Evolutionary conservation across 2,888 invertebrate species (phyloP).

Genomic region (Diarsia brunnea): DNA sequence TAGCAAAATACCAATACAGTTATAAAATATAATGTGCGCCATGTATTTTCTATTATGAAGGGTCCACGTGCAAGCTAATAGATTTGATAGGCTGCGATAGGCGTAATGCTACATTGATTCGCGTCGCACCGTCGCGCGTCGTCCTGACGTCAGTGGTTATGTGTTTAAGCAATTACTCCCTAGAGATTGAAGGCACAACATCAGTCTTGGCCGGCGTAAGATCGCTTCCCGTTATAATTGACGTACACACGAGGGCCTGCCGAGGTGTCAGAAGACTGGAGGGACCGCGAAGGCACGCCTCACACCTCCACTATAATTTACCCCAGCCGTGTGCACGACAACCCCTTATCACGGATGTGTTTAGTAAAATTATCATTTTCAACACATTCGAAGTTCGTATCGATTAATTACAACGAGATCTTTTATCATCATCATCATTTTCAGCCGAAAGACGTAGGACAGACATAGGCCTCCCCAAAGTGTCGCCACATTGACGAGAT

Average conservation of each 20-base stretch:
- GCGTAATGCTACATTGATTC: constrained; percentile 80
- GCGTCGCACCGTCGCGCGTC: constrained; percentile 69
- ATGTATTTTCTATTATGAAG: constrained; percentile 63
- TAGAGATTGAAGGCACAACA: constrained; percentile 73
- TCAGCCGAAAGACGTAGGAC: too few species aligned
- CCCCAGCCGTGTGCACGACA: constrained; percentile 73
- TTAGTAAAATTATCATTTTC: constrained; percentile 77
- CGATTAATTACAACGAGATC: constrained; percentile 27
- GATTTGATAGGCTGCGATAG: constrained; percentile 76
- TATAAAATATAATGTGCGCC: constrained; percentile 55
- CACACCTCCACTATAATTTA: constrained; percentile 83
- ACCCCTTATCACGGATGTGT: constrained; percentile 78
- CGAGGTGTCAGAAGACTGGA: constrained; percentile 84
- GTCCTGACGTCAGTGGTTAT: constrained; percentile 80
- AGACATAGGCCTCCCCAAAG: too few species aligned
- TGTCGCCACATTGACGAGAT: not conserved
- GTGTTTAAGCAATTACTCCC: constrained; percentile 86
- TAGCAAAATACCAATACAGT: constrained; percentile 51
- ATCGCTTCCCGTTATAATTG: constrained; percentile 87
- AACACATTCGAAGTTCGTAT: constrained; percentile 57
- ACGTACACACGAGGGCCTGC: constrained; percentile 74
- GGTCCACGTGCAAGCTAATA: constrained; percentile 67
- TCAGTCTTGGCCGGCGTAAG: constrained; percentile 67
- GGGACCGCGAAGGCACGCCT: constrained; percentile 73
- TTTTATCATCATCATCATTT: too few species aligned